phyloP scores from a whole-genome alignment of 2,797 vertebrate species.

The Dipus sagitta region DNA sequence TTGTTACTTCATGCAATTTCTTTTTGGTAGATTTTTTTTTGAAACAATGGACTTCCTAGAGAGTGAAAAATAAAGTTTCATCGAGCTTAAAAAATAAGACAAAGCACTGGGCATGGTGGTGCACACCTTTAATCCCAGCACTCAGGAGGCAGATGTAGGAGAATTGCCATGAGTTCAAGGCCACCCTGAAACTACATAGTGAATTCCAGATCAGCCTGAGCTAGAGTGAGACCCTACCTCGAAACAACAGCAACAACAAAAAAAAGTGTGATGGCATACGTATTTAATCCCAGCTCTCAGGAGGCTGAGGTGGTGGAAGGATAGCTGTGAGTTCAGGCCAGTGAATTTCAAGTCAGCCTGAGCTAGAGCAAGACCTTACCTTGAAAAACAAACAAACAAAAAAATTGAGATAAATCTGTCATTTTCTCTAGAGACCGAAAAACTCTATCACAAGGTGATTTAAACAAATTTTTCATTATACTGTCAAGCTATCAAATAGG shows the following conservation, averaged over 20 bases:
- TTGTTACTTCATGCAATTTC: slow-evolving; percentile 26
- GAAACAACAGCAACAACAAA: neutral
- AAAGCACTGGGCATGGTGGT: too few species aligned
- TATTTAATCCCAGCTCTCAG: too few species aligned
- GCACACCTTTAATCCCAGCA: too few species aligned
- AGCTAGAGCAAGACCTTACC: too few species aligned
- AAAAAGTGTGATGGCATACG: neutral
- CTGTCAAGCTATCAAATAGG: slow-evolving; percentile 42
- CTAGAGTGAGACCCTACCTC: too few species aligned
- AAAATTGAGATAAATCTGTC: slow-evolving; percentile 34
- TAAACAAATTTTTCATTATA: slow-evolving; percentile 50
- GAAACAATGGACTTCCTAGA: neutral
- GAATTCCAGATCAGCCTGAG: too few species aligned
- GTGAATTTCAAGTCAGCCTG: too few species aligned
- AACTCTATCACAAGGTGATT: slow-evolving; percentile 31
- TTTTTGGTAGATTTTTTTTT: neutral
- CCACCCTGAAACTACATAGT: too few species aligned
- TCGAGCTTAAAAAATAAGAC: neutral
- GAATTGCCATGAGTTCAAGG: too few species aligned
- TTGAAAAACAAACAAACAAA: neutral
- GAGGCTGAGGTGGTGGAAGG: too few species aligned
- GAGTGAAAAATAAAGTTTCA: neutral
- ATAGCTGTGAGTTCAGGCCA: too few species aligned
- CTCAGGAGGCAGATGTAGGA: too few species aligned
- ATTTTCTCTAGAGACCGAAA: slow-evolving; percentile 50